Evolutionary conservation across 64 coral and sea anemone species (phyloP).

Genomic region (Porites lutea): DNA sequence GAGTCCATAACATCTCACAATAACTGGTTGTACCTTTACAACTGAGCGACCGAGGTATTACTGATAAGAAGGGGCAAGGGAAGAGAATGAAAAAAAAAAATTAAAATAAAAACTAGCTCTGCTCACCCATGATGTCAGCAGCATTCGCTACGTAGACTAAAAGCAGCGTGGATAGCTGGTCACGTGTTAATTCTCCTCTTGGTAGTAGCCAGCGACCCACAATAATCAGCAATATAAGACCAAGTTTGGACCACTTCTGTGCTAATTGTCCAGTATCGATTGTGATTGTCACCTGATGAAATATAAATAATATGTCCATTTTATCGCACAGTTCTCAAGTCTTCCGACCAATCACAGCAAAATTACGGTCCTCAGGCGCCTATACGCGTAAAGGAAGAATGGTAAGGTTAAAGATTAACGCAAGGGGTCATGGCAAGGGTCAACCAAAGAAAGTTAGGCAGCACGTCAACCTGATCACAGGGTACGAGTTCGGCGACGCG

Average conservation of each 20-base stretch:
- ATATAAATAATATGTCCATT: neutral
- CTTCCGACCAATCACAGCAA: too few species aligned
- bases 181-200: slow-evolving; percentile 93
- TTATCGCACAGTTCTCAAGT: neutral
- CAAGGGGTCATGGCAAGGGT: too few species aligned
- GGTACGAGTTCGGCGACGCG: too few species aligned
- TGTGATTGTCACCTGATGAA: slow-evolving; percentile 52
- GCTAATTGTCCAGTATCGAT: slow-evolving; percentile 71
- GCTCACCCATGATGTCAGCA: slow-evolving; percentile 97
- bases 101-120: too few species aligned
- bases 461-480: too few species aligned
- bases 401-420: neutral
- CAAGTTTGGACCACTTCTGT: slow-evolving; percentile 93
- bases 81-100: neutral
- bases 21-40: too few species aligned
- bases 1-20: too few species aligned
- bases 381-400: too few species aligned
- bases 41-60: neutral
- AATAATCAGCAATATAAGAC: slow-evolving; percentile 93
- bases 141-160: slow-evolving; percentile 96
- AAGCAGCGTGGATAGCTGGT: slow-evolving; percentile 94
- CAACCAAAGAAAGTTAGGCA: too few species aligned
- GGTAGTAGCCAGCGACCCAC: slow-evolving; percentile 93
- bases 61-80: neutral
- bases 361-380: too few species aligned